A percentile compares a stretch with the other conserved stretches of the same genome.
Conservation (phyloP, 2,797 vertebrate genomes). For the Ciconia nigra region DNA sequence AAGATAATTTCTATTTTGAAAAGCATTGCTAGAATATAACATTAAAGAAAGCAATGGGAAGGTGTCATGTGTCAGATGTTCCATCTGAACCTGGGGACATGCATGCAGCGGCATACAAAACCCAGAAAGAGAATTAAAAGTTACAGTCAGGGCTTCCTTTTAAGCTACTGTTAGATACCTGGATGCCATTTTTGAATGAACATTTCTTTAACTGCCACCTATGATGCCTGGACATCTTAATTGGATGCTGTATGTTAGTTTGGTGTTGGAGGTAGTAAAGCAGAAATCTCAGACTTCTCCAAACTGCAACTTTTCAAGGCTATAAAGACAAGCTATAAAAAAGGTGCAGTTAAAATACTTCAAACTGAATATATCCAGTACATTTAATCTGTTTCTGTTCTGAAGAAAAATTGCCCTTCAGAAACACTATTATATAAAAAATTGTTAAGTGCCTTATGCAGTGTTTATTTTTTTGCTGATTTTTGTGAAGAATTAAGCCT, state of each 20-base stretch:
- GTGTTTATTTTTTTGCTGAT: not conserved
- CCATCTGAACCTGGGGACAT: fast-evolving
- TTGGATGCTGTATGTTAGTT: not conserved
- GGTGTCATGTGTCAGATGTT: not conserved
- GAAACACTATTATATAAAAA: not conserved
- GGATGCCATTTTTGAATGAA: not conserved
- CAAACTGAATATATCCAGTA: not conserved
- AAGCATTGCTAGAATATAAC: not conserved
- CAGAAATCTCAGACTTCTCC: not conserved
- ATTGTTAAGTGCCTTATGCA: not conserved
- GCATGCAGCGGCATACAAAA: not conserved
- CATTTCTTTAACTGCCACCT: not conserved
- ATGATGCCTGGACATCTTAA: not conserved
- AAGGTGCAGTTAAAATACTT: not conserved
- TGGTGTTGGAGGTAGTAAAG: not conserved
- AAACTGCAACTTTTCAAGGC: not conserved
- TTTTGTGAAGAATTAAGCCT: not conserved
- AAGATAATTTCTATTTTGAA: not conserved
- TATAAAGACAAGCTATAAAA: not conserved
- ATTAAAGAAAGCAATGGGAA: not conserved
- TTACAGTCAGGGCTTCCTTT: not conserved
- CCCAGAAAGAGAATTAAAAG: not conserved
- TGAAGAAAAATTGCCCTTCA: not conserved
- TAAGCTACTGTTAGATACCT: not conserved
- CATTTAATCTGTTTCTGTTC: not conserved